Percentiles rank a stretch among this genome's conserved stretches.
These are phyloP conservation scores for Mionectes olivaceus DNA, from an alignment of 2,797 vertebrate genomes.

Conservation along the genomic window DNA sequence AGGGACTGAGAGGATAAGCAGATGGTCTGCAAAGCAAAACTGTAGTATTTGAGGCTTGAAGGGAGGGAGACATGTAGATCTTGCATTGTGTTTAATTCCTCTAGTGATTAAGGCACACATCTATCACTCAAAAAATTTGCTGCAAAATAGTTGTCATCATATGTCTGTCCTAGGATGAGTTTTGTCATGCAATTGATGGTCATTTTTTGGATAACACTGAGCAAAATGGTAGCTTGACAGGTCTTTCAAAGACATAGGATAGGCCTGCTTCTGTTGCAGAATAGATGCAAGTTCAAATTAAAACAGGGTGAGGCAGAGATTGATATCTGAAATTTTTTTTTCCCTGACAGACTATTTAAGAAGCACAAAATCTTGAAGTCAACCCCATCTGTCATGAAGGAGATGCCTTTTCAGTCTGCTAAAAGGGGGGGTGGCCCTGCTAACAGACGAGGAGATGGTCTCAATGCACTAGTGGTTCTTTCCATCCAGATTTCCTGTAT, in stretches of 20 bases:
- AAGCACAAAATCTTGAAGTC: neutral
- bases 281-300: neutral
- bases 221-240: neutral
- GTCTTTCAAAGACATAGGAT: neutral
- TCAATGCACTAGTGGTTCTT: conserved; percentile 73
- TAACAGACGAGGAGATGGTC: conserved; percentile 48
- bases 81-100: conserved; percentile 1
- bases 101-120: neutral
- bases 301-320: neutral
- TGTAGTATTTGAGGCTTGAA: neutral
- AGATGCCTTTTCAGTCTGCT: conserved; percentile 34
- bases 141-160: neutral
- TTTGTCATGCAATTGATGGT: neutral
- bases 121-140: neutral
- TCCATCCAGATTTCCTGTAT: conserved; percentile 74
- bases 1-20: neutral
- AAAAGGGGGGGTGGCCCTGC: conserved; percentile 18
- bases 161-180: neutral
- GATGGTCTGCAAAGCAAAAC: neutral
- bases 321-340: neutral
- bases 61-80: neutral
- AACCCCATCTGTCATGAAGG: neutral
- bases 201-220: neutral
- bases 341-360: neutral
- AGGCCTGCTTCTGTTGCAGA: neutral